Evolutionary conservation across 2,797 vertebrate species (phyloP).

Genomic region (Mareca strepera): DNA sequence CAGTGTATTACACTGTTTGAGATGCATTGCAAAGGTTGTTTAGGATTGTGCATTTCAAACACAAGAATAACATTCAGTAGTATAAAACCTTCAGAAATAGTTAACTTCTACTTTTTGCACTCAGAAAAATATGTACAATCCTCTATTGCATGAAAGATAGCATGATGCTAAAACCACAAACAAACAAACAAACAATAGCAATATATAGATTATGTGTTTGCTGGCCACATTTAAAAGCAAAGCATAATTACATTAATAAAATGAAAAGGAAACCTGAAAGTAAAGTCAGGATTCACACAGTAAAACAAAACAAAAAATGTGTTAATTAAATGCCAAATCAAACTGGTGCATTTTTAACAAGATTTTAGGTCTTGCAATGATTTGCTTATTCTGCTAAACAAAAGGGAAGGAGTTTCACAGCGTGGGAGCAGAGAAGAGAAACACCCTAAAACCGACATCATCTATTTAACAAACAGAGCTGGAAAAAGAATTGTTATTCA

Average conservation of each 20-base stretch:
- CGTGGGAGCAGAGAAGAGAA: slow-evolving; percentile 31
- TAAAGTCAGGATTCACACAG: neutral
- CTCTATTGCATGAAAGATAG: neutral
- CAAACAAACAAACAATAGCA: neutral
- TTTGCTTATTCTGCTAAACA: slow-evolving; percentile 70
- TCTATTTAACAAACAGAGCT: slow-evolving; percentile 27
- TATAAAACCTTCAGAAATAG: neutral
- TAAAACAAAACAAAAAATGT: slow-evolving; percentile 51
- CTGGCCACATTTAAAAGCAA: neutral
- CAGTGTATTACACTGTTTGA: neutral
- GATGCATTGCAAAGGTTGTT: neutral
- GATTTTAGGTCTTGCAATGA: slow-evolving; percentile 48
- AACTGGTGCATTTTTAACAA: slow-evolving; percentile 35
- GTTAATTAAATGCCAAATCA: slow-evolving; percentile 66
- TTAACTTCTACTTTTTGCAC: neutral
- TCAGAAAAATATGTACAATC: slow-evolving; percentile 15
- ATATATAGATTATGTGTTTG: neutral
- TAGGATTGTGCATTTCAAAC: slow-evolving; percentile 9
- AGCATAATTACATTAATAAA: slow-evolving; percentile 22
- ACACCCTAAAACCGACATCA: neutral
- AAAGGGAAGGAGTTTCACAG: slow-evolving; percentile 60
- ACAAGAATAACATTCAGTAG: neutral
- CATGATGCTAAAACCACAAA: neutral
- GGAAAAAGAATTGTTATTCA: slow-evolving; percentile 30
- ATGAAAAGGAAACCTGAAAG: slow-evolving; percentile 24